phyloP scores from a whole-genome alignment of 2,113 vertebrate species.

The Macrotus californicus region DNA sequence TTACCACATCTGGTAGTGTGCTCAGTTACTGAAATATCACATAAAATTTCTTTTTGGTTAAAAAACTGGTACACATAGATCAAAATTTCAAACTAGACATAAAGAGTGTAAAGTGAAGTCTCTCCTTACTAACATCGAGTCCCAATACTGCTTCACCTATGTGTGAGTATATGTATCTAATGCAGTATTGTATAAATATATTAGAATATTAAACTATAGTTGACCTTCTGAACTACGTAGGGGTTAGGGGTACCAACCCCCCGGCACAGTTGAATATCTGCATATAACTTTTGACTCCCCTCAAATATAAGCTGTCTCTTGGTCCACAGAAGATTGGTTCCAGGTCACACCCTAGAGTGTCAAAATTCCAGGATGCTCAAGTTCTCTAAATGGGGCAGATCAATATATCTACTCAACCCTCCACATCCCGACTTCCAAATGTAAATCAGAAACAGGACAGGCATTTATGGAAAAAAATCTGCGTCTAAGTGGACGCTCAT shows the following conservation, averaged over 20 bases:
- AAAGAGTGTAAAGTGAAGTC: background rate
- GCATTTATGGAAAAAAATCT: background rate
- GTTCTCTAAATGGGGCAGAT: background rate
- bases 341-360: background rate
- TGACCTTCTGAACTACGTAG: background rate
- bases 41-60: background rate
- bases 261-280: too few relatives aligned
- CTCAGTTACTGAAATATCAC: background rate
- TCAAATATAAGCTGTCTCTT: background rate
- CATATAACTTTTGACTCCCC: background rate
- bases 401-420: background rate
- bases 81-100: background rate
- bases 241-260: background rate
- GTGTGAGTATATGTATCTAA: background rate
- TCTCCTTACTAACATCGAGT: background rate
- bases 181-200: background rate
- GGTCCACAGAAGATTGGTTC: background rate
- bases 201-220: background rate
- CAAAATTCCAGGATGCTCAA: background rate
- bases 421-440: background rate
- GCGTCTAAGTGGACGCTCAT: background rate
- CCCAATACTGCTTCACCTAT: background rate
- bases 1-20: background rate
- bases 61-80: background rate
- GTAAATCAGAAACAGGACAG: background rate